Conservation (phyloP, 2,113 vertebrate species). For the Pionites leucogaster region DNA sequence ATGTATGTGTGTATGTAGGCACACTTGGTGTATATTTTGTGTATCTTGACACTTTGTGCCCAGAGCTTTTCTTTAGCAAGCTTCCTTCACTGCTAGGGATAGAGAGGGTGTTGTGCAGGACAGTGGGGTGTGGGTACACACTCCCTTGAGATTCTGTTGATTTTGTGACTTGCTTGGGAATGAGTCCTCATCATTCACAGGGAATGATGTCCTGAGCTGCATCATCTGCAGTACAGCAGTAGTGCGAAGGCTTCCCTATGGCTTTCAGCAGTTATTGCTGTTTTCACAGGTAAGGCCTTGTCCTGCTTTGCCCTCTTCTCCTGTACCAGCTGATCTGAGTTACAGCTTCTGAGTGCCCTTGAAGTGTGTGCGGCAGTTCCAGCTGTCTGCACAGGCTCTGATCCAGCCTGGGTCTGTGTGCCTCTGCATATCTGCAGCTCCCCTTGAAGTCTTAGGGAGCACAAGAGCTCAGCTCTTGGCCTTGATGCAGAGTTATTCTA, state of each 20-base stretch:
- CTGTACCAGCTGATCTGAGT: neutral
- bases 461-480: neutral
- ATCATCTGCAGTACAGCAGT: neutral
- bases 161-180: neutral
- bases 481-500: neutral
- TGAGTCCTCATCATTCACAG: neutral
- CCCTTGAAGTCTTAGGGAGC: neutral
- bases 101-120: neutral
- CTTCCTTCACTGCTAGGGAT: neutral
- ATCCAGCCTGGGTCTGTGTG: neutral
- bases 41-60: neutral
- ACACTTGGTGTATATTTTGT: neutral
- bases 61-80: neutral
- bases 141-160: neutral
- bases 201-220: neutral
- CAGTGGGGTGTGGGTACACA: neutral
- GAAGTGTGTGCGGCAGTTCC: neutral
- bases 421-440: neutral
- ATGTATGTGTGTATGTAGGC: rapidly evolving
- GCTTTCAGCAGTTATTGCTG: neutral
- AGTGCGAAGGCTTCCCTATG: neutral
- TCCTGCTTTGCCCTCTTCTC: neutral
- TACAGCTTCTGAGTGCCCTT: neutral
- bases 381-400: neutral
- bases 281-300: neutral